A percentile compares a stretch with the other conserved stretches of the same genome.
These are phyloP conservation scores for Catalaphyllia jardinei DNA, from an alignment of 64 coral and sea anemone genomes.

Conservation along the genomic window DNA sequence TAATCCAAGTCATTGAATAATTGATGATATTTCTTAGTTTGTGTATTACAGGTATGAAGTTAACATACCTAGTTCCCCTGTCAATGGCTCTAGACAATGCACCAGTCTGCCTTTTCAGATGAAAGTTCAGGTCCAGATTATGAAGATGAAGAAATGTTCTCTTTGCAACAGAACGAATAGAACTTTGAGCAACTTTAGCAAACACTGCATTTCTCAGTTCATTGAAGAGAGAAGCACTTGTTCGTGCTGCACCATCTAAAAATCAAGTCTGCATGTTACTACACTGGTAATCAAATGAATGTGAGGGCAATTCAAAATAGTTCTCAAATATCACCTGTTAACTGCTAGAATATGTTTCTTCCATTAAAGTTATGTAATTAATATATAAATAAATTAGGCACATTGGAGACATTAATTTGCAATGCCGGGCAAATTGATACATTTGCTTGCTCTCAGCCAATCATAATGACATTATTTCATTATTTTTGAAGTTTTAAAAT, in stretches of 20 bases:
- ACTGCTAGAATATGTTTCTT: no score
- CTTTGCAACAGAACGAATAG: slow-evolving; percentile 83
- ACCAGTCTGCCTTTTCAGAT: slow-evolving; percentile 88
- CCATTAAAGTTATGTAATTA: no score
- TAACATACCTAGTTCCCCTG: slow-evolving; percentile 89
- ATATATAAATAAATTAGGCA: no score
- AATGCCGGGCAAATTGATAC: no score
- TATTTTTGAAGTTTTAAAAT: no score
- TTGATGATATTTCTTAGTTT: neutral
- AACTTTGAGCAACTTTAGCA: slow-evolving; percentile 96
- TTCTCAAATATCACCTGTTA: no score
- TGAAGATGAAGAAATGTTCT: slow-evolving; percentile 97
- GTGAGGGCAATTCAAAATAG: no score
- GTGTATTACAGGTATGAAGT: neutral
- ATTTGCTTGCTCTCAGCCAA: no score
- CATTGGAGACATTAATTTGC: no score
- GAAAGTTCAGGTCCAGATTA: slow-evolving; percentile 92
- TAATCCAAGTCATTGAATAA: no score
- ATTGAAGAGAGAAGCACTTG: slow-evolving; percentile 95
- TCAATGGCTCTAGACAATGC: slow-evolving; percentile 98
- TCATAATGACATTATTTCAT: no score
- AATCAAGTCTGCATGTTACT: neutral
- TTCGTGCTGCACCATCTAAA: slow-evolving; percentile 90
- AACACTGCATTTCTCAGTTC: slow-evolving; percentile 98
- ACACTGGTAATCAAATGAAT: neutral